These are phyloP conservation scores for Theretra japonica DNA, from an alignment of 2,888 invertebrate species.

Conservation along the genomic window DNA sequence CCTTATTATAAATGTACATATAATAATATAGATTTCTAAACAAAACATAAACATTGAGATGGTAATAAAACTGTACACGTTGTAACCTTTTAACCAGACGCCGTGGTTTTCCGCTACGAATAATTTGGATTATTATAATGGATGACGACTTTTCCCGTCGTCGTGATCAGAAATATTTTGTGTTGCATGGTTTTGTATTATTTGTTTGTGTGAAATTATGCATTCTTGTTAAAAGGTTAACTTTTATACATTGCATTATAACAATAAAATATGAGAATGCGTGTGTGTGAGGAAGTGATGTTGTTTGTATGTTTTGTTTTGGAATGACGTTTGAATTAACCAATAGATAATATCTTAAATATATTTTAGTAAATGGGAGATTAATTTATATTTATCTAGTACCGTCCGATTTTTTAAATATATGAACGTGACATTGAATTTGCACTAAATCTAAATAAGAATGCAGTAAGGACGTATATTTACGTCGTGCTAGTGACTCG, in stretches of 20 bases:
- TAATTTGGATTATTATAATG: neutral
- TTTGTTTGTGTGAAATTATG: neutral
- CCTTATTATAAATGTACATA: too few species aligned
- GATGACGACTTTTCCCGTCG: neutral
- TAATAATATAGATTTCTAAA: too few species aligned
- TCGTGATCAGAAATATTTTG: neutral
- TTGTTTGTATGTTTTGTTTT: slow-evolving; percentile 34
- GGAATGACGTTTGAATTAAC: slow-evolving; percentile 34
- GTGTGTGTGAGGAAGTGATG: slow-evolving; percentile 40
- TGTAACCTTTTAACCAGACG: slow-evolving; percentile 1
- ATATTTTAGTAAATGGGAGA: neutral
- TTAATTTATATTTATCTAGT: neutral
- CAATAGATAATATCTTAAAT: slow-evolving; percentile 13
- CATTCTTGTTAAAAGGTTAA: slow-evolving; percentile 12
- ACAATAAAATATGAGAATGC: slow-evolving; percentile 34
- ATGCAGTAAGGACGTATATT: neutral
- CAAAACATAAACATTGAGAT: too few species aligned
- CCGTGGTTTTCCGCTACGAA: neutral
- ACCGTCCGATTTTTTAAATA: too few species aligned
- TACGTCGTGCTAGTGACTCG: neutral
- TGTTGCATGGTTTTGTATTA: slow-evolving; percentile 2
- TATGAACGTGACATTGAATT: neutral
- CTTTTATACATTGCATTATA: neutral
- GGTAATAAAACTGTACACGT: slow-evolving; percentile 1
- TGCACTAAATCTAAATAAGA: neutral